These are phyloP conservation scores for Intellagama lesueurii DNA, from an alignment of 2,797 vertebrate genomes.

Conservation along the genomic window DNA sequence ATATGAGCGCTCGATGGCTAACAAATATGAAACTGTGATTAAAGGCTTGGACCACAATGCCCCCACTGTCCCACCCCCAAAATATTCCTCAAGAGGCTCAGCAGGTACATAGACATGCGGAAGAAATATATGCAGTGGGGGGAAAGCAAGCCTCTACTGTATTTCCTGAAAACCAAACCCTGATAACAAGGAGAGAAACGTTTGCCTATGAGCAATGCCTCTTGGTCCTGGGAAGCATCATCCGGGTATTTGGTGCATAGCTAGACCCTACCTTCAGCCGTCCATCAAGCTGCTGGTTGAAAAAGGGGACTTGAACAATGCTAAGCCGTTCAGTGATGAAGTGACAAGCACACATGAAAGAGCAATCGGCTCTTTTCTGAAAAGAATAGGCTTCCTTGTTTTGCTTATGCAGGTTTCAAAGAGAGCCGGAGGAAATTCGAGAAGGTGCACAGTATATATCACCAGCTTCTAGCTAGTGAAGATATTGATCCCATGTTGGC, in stretches of 20 bases:
- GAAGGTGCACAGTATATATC: conserved; percentile 98
- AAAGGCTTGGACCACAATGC: conserved; percentile 97
- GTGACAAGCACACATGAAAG: conserved; percentile 99
- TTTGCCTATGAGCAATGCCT: conserved; percentile 99
- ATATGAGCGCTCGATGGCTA: conserved; percentile 98
- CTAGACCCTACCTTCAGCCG: conserved; percentile 97
- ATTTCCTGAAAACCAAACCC: conserved; percentile 96
- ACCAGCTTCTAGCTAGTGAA: conserved; percentile 88
- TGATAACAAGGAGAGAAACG: conserved; percentile 99
- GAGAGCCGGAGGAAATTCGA: conserved; percentile 99
- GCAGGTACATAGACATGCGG: conserved; percentile 99
- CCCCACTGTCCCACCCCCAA: conserved; percentile 92
- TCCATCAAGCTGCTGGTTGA: conserved; percentile 98
- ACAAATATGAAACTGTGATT: conserved; percentile 99
- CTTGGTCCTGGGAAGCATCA: conserved; percentile 94
- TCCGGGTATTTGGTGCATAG: conserved; percentile 98
- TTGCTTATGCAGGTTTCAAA: conserved; percentile 98
- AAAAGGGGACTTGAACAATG: conserved; percentile 99
- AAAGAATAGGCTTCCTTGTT: conserved; percentile 99
- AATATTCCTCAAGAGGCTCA: conserved; percentile 98
- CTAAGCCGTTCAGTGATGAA: conserved; percentile 98
- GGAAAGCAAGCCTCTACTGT: conserved; percentile 97
- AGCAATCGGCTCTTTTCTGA: conserved; percentile 97
- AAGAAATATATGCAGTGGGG: conserved; percentile 99
- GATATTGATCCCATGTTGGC: conserved; percentile 93